These are phyloP conservation scores for Cyphomyrus plagiostoma DNA, from an alignment of 2,113 vertebrate genomes.

Conservation along the genomic window DNA sequence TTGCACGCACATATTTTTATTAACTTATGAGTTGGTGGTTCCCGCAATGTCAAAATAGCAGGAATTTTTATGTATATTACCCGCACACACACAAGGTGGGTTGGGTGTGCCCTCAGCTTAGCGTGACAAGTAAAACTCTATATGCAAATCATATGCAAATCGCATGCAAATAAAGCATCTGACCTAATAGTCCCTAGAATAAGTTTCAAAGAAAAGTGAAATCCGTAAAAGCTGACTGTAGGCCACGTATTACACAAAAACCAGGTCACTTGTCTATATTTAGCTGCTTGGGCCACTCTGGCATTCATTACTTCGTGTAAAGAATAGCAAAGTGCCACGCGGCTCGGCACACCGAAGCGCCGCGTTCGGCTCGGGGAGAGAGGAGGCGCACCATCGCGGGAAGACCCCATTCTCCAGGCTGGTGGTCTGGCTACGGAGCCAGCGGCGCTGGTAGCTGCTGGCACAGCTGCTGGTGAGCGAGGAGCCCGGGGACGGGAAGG, in stretches of 20 bases:
- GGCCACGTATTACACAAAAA: background rate
- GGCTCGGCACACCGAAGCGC: background rate
- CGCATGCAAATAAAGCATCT: background rate
- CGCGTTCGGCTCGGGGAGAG: background rate
- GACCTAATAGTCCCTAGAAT: background rate
- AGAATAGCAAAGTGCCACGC: background rate
- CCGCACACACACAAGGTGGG: background rate
- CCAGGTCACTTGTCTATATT: background rate
- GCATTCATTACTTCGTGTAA: background rate
- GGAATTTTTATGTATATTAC: background rate
- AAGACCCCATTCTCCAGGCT: conserved; percentile 97
- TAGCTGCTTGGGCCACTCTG: background rate
- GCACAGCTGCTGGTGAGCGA: conserved; percentile 94
- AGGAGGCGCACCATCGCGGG: conserved; percentile 80
- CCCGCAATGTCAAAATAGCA: conserved; percentile 10
- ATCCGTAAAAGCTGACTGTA: background rate
- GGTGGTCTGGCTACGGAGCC: conserved; percentile 95
- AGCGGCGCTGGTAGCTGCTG: conserved; percentile 94
- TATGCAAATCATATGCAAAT: background rate
- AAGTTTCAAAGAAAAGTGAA: background rate
- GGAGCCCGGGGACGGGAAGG: conserved; percentile 91
- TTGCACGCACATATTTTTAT: background rate
- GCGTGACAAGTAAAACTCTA: background rate
- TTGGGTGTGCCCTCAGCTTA: background rate
- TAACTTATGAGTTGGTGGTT: background rate